Evolutionary conservation across 2,888 invertebrate genomes (phyloP).

Genomic region (Dryobota labecula): DNA sequence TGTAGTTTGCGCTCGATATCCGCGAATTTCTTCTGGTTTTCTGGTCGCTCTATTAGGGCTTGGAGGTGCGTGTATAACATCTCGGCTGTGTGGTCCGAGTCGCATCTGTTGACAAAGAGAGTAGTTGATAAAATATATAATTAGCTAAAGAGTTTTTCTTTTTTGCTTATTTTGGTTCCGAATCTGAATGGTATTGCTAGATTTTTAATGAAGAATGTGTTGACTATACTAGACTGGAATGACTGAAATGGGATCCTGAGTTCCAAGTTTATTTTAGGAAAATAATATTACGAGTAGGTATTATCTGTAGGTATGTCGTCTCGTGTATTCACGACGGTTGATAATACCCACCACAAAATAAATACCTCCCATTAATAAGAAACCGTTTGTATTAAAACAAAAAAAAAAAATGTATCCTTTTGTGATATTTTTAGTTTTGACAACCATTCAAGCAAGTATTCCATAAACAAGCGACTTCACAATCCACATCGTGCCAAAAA

Average conservation of each 20-base stretch:
- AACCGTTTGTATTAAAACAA: not conserved
- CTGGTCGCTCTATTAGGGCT: constrained; percentile 94
- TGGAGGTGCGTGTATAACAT: constrained; percentile 96
- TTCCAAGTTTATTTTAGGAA: too few relatives aligned
- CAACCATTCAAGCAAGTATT: not conserved
- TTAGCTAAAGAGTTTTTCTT: not conserved
- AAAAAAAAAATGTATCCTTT: not conserved
- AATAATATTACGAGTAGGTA: too few relatives aligned
- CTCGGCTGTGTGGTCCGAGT: constrained; percentile 97
- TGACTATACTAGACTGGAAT: too few relatives aligned
- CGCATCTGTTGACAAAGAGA: constrained; percentile 91
- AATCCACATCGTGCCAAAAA: constrained; percentile 49
- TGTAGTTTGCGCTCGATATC: constrained; percentile 93
- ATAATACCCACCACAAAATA: not conserved
- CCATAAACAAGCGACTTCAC: constrained; percentile 17
- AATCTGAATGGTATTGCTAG: not conserved
- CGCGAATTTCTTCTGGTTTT: constrained; percentile 96
- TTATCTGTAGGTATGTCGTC: too few relatives aligned
- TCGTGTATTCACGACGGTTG: too few relatives aligned
- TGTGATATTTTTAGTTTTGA: constrained; percentile 8
- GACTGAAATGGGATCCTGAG: too few relatives aligned
- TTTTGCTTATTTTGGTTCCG: not conserved
- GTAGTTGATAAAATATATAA: not conserved
- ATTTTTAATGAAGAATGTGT: too few relatives aligned
- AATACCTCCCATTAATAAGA: not conserved